Base-by-base conservation (phyloP, 1,140 invertebrate species). In the Radopholus similis region DNA sequence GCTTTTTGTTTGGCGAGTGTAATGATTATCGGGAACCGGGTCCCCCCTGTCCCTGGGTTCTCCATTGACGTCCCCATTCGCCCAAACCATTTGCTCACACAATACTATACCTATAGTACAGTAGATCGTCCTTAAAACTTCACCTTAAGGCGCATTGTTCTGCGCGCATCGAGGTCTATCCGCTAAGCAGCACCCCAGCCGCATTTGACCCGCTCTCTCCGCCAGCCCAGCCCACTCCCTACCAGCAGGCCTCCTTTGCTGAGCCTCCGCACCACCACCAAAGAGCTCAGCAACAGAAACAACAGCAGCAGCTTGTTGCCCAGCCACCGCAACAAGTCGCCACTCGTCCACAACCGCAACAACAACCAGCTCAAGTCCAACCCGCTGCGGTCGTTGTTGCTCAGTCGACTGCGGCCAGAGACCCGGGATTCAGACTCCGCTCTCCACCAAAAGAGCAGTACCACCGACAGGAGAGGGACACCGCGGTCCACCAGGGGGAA, bases 81-180 rank as follows among this genome's bases (percentile, higher is more conserved):
- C n/a, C n/a, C n/a, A n/a, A n/a, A n/a, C n/a, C n/a, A n/a, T n/a
- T n/a, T n/a, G n/a, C n/a, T n/a, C n/a, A n/a, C n/a, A n/a, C n/a
- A n/a, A n/a, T n/a, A n/a, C n/a, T n/a, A n/a, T n/a, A n/a, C n/a
- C n/a, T n/a, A n/a, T n/a, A n/a, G n/a, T n/a, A n/a, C n/a, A n/a
- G n/a, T n/a, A n/a, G n/a, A n/a, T n/a, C n/a, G n/a, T n/a, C n/a
- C n/a, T n/a, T n/a, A n/a, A n/a, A n/a, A n/a, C n/a, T n/a, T n/a
- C n/a, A n/a, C n/a, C n/a, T 66, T 66, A 49, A 80, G 78, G 77
- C 71, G 34, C 70, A 80, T 64, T 71, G 70, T 70, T 71, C 73
- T 37, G 78, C 72, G 47, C 73, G 69, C 35, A 77, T 80, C 60
- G 80, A 82, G 56, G 78, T 80, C 44, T 80, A 73, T 64, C 80